These are phyloP conservation scores for Oryzias melastigma DNA, from an alignment of 2,113 vertebrate species.

Conservation along the genomic window DNA sequence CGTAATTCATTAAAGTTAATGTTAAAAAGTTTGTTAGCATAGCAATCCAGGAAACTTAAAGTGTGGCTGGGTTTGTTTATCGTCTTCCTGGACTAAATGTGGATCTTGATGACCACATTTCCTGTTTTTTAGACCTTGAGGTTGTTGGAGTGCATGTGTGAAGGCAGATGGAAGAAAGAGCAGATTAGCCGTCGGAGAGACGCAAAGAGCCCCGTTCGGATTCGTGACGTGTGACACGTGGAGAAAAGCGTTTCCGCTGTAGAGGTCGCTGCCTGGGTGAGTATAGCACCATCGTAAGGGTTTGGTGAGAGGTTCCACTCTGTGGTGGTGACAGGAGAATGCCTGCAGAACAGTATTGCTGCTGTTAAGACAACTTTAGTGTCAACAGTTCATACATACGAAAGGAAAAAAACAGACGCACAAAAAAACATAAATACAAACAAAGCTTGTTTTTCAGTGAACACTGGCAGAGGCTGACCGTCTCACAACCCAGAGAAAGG, in stretches of 20 bases:
- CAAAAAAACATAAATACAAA: conserved; percentile 77
- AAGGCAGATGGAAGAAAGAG: conserved; percentile 49
- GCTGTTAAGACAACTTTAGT: conserved; percentile 86
- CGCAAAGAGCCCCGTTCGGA: conserved; percentile 82
- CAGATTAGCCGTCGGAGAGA: conserved; percentile 74
- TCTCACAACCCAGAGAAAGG: conserved; percentile 76
- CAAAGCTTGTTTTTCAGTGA: conserved; percentile 76
- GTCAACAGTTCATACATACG: conserved; percentile 69
- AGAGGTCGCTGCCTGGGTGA: conserved; percentile 62
- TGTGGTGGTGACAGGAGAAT: conserved; percentile 69
- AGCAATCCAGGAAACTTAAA: no score
- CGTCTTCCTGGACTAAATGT: no score
- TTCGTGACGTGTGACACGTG: conserved; percentile 73
- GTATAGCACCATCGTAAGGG: conserved; percentile 77
- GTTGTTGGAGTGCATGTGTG: neutral
- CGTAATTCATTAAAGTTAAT: no score
- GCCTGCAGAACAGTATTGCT: conserved; percentile 83
- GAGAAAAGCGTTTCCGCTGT: conserved; percentile 83
- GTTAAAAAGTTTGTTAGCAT: no score
- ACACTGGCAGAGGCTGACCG: conserved; percentile 86
- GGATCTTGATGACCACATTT: no score
- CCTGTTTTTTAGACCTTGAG: no score
- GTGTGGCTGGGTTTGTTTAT: no score
- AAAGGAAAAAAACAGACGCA: conserved; percentile 30
- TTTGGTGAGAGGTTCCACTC: conserved; percentile 73